These are phyloP conservation scores for Malaclemys terrapin DNA, from an alignment of 2,113 vertebrate species.

Conservation along the genomic window DNA sequence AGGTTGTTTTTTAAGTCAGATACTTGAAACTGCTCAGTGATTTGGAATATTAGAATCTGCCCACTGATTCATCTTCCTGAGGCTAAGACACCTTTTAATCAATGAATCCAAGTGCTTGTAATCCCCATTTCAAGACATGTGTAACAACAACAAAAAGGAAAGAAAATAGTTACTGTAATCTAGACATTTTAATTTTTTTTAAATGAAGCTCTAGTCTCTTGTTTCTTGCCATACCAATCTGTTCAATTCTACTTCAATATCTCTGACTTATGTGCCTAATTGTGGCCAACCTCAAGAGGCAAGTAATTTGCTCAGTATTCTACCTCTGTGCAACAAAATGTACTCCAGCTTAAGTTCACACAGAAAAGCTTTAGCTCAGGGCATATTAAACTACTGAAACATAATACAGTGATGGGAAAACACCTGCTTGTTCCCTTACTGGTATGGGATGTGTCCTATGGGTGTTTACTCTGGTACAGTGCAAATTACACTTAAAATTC, in stretches of 20 bases:
- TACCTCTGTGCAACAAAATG: neutral
- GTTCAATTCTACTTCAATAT: neutral
- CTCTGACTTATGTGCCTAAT: neutral
- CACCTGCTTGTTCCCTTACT: neutral
- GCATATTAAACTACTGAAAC: neutral
- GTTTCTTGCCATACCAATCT: neutral
- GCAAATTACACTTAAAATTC: neutral
- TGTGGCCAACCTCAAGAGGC: neutral
- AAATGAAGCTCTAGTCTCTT: neutral
- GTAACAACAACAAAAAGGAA: neutral
- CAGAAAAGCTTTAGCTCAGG: neutral
- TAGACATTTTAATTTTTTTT: neutral
- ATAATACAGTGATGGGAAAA: neutral
- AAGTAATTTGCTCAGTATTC: neutral
- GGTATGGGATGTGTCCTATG: neutral
- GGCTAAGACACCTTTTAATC: neutral
- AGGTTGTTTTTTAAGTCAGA: neutral
- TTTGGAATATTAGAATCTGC: neutral
- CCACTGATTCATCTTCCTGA: no score
- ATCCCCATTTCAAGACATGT: neutral
- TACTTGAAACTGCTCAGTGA: neutral
- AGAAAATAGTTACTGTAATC: neutral
- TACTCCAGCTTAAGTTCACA: neutral
- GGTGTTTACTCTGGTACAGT: neutral
- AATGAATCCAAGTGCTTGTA: neutral